phyloP scores from a whole-genome alignment of 2,797 vertebrate species.

The Coranthus polyacanthus region DNA sequence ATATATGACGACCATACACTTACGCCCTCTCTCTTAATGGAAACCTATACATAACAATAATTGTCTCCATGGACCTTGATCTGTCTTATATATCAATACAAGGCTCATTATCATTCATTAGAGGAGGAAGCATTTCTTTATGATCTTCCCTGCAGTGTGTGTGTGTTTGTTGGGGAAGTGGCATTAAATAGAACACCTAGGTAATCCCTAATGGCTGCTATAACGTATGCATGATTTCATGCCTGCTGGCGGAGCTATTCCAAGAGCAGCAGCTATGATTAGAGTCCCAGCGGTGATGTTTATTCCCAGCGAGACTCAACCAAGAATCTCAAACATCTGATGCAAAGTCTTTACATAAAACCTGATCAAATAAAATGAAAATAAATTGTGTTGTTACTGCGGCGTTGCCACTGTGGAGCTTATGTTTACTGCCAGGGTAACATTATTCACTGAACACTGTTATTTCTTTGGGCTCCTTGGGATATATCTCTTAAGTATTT shows the following conservation, averaged over 20 bases:
- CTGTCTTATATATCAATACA: slow-evolving; percentile 53
- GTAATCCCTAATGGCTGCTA: slow-evolving; percentile 80
- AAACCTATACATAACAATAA: slow-evolving; percentile 41
- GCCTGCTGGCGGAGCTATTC: slow-evolving; percentile 84
- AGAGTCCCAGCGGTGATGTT: slow-evolving; percentile 72
- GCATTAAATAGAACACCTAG: slow-evolving; percentile 77
- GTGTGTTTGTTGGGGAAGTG: slow-evolving; percentile 59
- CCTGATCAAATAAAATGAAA: slow-evolving; percentile 64
- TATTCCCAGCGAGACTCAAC: slow-evolving; percentile 71
- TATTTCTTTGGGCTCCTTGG: slow-evolving; percentile 41
- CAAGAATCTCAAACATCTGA: slow-evolving; percentile 60
- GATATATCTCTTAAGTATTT: slow-evolving; percentile 40
- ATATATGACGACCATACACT: slow-evolving; percentile 17
- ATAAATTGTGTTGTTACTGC: slow-evolving; percentile 34
- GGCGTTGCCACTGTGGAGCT: slow-evolving; percentile 23
- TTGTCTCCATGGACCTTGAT: slow-evolving; percentile 40
- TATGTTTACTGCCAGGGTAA: slow-evolving; percentile 43
- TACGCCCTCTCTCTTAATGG: slow-evolving; percentile 10
- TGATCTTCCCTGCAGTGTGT: slow-evolving; percentile 45
- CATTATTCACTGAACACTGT: slow-evolving; percentile 40
- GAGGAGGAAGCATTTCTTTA: slow-evolving; percentile 37
- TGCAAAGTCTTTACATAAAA: slow-evolving; percentile 56
- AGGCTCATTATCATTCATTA: slow-evolving; percentile 61
- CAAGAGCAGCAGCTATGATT: slow-evolving; percentile 79
- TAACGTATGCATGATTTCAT: slow-evolving; percentile 82